phyloP scores from a whole-genome alignment of 2,113 vertebrate species.

The Zootoca vivipara region DNA sequence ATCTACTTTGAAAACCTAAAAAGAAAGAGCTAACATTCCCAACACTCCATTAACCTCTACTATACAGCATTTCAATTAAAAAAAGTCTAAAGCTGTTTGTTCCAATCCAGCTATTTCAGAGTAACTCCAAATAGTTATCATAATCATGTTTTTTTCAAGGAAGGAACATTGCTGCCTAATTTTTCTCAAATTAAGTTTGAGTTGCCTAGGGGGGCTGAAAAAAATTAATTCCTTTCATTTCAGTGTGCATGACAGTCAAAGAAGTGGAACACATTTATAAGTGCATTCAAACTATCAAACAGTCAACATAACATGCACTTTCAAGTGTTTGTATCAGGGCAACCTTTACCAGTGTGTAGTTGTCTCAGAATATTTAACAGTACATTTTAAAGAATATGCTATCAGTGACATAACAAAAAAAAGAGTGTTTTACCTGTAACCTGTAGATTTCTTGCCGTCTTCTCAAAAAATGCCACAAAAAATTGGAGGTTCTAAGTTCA shows the following conservation, averaged over 20 bases:
- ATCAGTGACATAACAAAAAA: conserved; percentile 17
- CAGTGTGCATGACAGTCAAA: conserved; percentile 3
- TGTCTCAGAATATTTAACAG: conserved; percentile 5
- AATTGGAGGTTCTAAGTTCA: not conserved
- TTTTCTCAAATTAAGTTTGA: not conserved
- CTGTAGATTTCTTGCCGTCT: conserved; percentile 41
- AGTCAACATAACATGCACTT: not conserved
- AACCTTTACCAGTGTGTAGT: conserved; percentile 4
- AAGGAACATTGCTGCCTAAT: not conserved
- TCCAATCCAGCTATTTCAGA: too few relatives aligned
- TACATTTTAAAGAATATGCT: not conserved
- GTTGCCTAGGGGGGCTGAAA: not conserved
- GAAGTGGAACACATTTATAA: conserved; percentile 6
- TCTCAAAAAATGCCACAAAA: conserved; percentile 15
- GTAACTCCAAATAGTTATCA: not conserved
- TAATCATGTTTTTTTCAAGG: not conserved
- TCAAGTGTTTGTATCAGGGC: not conserved
- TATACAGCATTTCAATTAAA: not conserved
- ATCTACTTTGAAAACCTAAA: conserved; percentile 40
- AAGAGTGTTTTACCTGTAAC: conserved; percentile 61
- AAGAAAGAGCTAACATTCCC: conserved; percentile 17
- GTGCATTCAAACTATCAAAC: not conserved
- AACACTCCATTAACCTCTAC: not conserved
- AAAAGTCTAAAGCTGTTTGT: not conserved
- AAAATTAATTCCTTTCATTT: not conserved